Conservation (phyloP, 2,888 invertebrate species). For the Sinelater perroti region DNA sequence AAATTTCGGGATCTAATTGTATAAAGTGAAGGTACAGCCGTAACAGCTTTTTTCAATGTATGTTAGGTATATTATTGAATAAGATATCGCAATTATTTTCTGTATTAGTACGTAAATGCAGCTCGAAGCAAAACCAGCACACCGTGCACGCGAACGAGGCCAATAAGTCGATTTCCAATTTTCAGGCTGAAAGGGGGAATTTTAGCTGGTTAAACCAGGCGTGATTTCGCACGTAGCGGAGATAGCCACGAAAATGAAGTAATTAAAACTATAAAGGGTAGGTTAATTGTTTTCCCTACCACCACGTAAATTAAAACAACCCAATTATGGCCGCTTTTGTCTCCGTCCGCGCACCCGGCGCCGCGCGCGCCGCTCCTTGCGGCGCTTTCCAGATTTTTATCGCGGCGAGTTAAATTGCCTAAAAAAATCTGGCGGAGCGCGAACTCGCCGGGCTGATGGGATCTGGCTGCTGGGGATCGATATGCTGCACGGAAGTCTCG, state of each 20-base stretch:
- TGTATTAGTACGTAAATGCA: no score
- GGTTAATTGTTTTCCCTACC: slow-evolving; percentile 71
- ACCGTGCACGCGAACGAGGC: no score
- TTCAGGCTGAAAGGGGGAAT: slow-evolving; percentile 18
- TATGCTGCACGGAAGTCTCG: slow-evolving; percentile 21
- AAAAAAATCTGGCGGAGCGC: slow-evolving; percentile 10
- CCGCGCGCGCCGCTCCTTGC: slow-evolving; percentile 12
- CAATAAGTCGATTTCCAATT: slow-evolving; percentile 1
- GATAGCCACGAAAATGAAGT: slow-evolving; percentile 75
- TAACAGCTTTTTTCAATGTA: no score
- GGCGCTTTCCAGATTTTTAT: slow-evolving; percentile 30
- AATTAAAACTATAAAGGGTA: slow-evolving; percentile 80
- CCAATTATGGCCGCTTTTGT: slow-evolving; percentile 61
- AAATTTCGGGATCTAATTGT: no score
- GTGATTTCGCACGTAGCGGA: slow-evolving; percentile 55
- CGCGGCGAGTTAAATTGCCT: slow-evolving; percentile 31
- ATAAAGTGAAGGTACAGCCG: no score
- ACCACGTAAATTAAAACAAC: slow-evolving; percentile 63
- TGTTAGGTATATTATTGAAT: no score
- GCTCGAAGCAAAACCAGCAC: no score
- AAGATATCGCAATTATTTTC: no score
- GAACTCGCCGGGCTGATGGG: no score
- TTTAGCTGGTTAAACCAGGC: slow-evolving; percentile 51
- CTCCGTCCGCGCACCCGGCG: slow-evolving; percentile 40
- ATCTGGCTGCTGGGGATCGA: no score